Base-by-base conservation (phyloP, 23 tunicate species). In the Aplidium turbinatum region DNA sequence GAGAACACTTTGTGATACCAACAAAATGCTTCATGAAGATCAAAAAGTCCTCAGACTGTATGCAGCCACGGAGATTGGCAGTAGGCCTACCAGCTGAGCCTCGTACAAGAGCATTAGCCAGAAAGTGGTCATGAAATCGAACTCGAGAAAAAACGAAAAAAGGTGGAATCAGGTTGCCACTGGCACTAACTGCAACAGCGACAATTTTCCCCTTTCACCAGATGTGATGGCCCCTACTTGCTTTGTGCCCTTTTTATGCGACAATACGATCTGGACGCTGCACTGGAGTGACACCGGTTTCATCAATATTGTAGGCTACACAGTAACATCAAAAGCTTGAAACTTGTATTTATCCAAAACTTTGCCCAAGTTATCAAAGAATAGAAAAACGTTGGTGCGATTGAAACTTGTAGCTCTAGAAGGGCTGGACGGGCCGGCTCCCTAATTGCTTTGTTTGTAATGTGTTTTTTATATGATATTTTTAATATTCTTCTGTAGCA, bases 141-240 rank as follows among this genome's bases (percentile, higher is more conserved):
- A 20, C 69, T 3, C 46, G 13, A 13, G 73, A 48, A 19, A 54
- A 62, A 62, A 75, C 47, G 20, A 57, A 75, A 30, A 63, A 75
- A 11, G 73, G 80, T 32, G 80, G 80, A 29, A 75, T 33, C 33
- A 32, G 32, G 23, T 75, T 75, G 22, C 73, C 80, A 21, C 31
- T 62, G 3, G 80, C 80, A 75, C 42, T 75, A 7, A 75, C 69
- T 7, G 50, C 80, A 9, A 29, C 4, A 13, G 69, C 9, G 7
- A 56, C 24, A 75, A 48, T 32, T 56, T 33, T 34, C 74, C 80
- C 29, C 69, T 54, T 55, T 75, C 80, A 29, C 52, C 47, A 21
- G 80, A 62, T 5, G 74, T 75, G 48, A 75, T 63, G 31, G 80
- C 64, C 20, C 80, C 74, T 20, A 75, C 69, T 34, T 75, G 47